Percentiles rank a stretch among this genome's conserved stretches.
Conservation (phyloP, 2,888 invertebrate species). For the Tipula lateralis region DNA sequence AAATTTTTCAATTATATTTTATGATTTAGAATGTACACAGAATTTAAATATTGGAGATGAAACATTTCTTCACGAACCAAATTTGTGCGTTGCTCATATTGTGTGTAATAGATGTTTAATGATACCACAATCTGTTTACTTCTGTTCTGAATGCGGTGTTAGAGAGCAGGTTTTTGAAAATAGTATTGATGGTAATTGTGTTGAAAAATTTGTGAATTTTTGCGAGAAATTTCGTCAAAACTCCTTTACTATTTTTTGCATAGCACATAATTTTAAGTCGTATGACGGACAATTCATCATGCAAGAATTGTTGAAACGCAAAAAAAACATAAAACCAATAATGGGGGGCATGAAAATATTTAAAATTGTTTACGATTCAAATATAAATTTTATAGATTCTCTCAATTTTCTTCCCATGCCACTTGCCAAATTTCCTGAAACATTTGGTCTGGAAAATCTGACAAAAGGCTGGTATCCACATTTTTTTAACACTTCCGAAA, state of each 20-base stretch:
- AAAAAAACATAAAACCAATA: background rate
- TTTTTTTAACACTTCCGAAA: background rate
- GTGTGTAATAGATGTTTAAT: background rate
- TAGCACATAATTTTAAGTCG: background rate
- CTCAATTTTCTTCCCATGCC: background rate
- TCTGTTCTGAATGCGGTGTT: background rate
- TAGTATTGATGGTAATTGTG: background rate
- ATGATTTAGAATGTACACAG: background rate
- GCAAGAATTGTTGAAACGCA: background rate
- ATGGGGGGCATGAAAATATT: background rate
- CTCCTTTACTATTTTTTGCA: background rate
- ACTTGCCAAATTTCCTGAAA: background rate
- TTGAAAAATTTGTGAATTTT: background rate
- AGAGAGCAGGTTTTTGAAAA: constrained; percentile 9
- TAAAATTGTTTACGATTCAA: background rate
- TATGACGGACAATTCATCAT: background rate
- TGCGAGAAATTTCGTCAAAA: background rate
- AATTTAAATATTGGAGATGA: background rate
- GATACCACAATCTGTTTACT: background rate
- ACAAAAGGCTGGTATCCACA: background rate
- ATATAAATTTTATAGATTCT: background rate
- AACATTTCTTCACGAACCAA: background rate
- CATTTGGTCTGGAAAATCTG: background rate
- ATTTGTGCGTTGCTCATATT: background rate
- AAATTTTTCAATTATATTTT: background rate